Percentiles rank a stretch among this genome's conserved stretches.
These are phyloP conservation scores for Hydrozoanthus gracilis DNA, from an alignment of 92 coral and sea anemone species.

Conservation along the genomic window DNA sequence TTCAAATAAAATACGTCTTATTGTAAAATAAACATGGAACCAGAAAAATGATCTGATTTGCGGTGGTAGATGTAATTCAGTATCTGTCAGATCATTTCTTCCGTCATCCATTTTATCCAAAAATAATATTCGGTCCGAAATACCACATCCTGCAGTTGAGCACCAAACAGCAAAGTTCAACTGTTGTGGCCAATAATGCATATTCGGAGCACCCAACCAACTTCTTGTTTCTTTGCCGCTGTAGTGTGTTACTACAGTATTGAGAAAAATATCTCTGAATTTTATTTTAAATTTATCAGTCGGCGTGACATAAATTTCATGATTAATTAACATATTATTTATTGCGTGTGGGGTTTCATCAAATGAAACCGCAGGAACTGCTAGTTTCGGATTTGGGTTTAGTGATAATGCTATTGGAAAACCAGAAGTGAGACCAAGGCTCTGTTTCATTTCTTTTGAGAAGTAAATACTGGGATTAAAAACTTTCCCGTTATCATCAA, in stretches of 20 bases:
- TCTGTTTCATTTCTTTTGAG: conserved; percentile 2
- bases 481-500: conserved; percentile 3
- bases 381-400: conserved; percentile 2
- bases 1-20: neutral
- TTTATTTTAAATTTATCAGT: neutral
- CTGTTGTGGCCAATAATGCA: conserved; percentile 40
- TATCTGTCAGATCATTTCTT: neutral
- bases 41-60: neutral
- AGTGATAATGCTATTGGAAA: neutral
- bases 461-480: neutral
- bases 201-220: neutral
- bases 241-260: neutral
- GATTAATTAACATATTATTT: neutral
- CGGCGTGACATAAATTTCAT: neutral
- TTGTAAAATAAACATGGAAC: neutral
- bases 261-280: neutral
- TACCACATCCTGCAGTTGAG: neutral
- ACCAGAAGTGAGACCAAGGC: neutral
- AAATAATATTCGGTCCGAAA: neutral
- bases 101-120: neutral
- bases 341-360: neutral
- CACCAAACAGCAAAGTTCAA: conserved; percentile 19
- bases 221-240: neutral
- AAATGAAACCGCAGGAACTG: neutral
- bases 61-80: neutral